Percentiles rank a stretch among this genome's conserved stretches.
phyloP scores from a whole-genome alignment of 2,113 vertebrate species.

The Mobula hypostoma region DNA sequence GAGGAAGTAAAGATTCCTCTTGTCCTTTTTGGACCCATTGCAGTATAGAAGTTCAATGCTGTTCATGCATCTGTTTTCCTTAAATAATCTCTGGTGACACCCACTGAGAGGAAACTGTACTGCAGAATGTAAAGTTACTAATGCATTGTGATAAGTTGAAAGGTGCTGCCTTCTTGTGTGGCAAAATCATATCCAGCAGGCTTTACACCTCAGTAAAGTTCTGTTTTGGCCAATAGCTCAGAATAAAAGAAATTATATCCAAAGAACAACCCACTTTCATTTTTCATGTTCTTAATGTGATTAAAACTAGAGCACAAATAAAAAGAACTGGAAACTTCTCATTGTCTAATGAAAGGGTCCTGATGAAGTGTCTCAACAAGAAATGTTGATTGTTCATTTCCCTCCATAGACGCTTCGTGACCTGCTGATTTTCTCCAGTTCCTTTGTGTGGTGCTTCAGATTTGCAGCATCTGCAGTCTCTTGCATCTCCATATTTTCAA shows the following conservation, averaged over 20 bases:
- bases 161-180: constrained; percentile 7
- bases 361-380: too few relatives aligned
- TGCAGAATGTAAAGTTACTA: background rate
- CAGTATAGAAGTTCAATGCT: background rate
- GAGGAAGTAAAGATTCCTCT: background rate
- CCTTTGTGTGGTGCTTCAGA: too few relatives aligned
- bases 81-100: background rate
- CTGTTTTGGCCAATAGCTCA: background rate
- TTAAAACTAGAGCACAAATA: background rate
- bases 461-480: too few relatives aligned
- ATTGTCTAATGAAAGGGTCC: too few relatives aligned
- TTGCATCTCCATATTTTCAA: background rate
- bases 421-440: too few relatives aligned
- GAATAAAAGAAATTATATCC: background rate
- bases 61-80: background rate
- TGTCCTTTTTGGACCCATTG: too few relatives aligned
- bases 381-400: too few relatives aligned
- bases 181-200: background rate
- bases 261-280: background rate
- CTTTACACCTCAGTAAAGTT: constrained; percentile 6
- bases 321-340: background rate
- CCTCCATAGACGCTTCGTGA: too few relatives aligned
- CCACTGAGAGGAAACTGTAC: background rate
- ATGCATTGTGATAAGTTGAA: background rate
- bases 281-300: background rate